Percentiles rank a stretch among this genome's conserved stretches.
Evolutionary conservation across 2,888 invertebrate species (phyloP).

Genomic region (Mythimna lalbum): DNA sequence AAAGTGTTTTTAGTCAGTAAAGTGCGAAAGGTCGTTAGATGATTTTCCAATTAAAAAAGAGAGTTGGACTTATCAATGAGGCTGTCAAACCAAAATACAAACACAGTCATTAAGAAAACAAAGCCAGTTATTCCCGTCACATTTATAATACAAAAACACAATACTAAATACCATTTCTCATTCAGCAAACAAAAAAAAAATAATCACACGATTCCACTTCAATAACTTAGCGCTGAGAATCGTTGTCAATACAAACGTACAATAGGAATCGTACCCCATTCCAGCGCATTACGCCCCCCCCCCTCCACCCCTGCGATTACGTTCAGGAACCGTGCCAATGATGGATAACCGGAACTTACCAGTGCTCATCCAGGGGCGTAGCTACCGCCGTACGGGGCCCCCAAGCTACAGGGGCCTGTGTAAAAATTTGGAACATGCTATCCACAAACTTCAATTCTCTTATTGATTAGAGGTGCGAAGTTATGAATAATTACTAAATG

Average conservation of each 20-base stretch:
- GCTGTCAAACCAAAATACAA: neutral
- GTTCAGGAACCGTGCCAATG: constrained; percentile 80
- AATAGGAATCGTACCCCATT: constrained; percentile 58
- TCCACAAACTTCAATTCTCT: too few species aligned
- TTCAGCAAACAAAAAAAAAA: constrained; percentile 14
- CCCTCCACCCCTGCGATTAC: constrained; percentile 71
- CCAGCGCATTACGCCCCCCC: constrained; percentile 64
- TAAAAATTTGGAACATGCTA: too few species aligned
- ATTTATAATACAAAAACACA: constrained; percentile 4
- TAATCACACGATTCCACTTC: constrained; percentile 48
- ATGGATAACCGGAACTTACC: constrained; percentile 83
- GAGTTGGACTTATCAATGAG: neutral
- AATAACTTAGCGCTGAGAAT: constrained; percentile 61
- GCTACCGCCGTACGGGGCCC: too few species aligned
- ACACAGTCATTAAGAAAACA: neutral
- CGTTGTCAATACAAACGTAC: constrained; percentile 55
- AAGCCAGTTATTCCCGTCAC: neutral
- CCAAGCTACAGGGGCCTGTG: too few species aligned
- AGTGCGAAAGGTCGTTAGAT: too few species aligned
- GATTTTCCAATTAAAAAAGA: too few species aligned
- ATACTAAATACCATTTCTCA: constrained; percentile 7
- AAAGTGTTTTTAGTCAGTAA: too few species aligned
- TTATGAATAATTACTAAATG: too few species aligned
- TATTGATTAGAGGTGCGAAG: too few species aligned
- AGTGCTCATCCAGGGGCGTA: constrained; percentile 40